Evolutionary conservation across 2,113 vertebrate genomes (phyloP).

Genomic region (Cephalophus harveyi): DNA sequence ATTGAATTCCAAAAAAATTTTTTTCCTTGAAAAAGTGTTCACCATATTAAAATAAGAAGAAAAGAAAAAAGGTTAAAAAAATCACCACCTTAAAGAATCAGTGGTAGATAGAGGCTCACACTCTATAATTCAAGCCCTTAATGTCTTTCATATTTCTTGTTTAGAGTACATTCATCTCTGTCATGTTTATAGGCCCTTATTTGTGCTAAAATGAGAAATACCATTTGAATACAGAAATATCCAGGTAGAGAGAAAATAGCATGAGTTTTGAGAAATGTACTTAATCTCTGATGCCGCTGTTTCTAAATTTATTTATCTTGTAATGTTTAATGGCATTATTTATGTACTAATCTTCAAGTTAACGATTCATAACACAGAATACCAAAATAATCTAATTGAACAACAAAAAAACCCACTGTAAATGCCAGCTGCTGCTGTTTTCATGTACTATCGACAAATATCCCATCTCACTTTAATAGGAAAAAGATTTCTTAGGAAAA

Average conservation of each 20-base stretch:
- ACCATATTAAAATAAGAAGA: not conserved
- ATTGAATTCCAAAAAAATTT: not conserved
- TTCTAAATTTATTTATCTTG: constrained; percentile 35
- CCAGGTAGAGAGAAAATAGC: not conserved
- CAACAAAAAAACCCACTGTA: not conserved
- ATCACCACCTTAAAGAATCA: not conserved
- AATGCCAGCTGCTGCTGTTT: not conserved
- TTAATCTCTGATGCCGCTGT: not conserved
- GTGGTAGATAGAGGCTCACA: not conserved
- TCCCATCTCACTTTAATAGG: not conserved
- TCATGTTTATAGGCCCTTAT: not conserved
- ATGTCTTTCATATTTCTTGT: not conserved
- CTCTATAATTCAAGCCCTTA: not conserved
- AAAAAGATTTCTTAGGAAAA: not conserved
- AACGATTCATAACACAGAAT: not conserved
- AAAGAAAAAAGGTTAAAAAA: not conserved
- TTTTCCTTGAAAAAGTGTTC: not conserved
- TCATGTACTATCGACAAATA: not conserved
- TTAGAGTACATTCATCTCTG: constrained; percentile 15
- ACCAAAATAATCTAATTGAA: not conserved
- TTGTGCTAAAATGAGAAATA: constrained; percentile 37
- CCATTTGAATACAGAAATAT: not conserved
- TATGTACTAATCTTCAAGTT: not conserved
- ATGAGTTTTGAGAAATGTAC: not conserved
- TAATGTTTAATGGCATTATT: not conserved